A percentile compares a stretch with the other conserved stretches of the same genome.
Evolutionary conservation across 2,797 vertebrate species (phyloP).

Genomic region (Enteromius paludinosus): DNA sequence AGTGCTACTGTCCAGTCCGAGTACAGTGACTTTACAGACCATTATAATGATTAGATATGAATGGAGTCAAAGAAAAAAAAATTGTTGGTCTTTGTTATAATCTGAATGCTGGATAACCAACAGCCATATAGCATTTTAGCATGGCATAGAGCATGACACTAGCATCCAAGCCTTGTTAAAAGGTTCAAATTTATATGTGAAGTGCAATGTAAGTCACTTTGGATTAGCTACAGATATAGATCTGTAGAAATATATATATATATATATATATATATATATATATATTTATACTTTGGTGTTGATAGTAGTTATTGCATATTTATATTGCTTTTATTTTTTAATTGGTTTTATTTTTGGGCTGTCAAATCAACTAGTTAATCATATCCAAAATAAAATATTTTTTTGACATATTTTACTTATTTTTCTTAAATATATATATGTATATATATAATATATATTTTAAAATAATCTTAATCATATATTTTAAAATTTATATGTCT

Average conservation of each 20-base stretch:
- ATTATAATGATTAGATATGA: conserved; percentile 2
- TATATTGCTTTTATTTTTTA: neutral
- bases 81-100: neutral
- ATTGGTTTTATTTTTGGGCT: neutral
- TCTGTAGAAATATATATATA: too few relatives aligned
- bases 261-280: neutral
- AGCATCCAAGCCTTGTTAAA: neutral
- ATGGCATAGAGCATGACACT: neutral
- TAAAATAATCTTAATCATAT: too few relatives aligned
- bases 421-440: too few relatives aligned
- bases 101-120: neutral
- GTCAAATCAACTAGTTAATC: too few relatives aligned
- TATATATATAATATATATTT: too few relatives aligned
- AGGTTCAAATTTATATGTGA: neutral
- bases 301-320: neutral
- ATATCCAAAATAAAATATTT: too few relatives aligned
- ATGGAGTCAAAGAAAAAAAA: neutral
- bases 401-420: too few relatives aligned
- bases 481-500: too few relatives aligned
- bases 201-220: neutral
- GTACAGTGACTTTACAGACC: conserved; percentile 19
- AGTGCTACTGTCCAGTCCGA: conserved; percentile 31
- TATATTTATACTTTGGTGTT: neutral
- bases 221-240: neutral
- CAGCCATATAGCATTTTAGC: neutral